Conservation (phyloP, 2,797 vertebrate species). For the Tapirus indicus region DNA sequence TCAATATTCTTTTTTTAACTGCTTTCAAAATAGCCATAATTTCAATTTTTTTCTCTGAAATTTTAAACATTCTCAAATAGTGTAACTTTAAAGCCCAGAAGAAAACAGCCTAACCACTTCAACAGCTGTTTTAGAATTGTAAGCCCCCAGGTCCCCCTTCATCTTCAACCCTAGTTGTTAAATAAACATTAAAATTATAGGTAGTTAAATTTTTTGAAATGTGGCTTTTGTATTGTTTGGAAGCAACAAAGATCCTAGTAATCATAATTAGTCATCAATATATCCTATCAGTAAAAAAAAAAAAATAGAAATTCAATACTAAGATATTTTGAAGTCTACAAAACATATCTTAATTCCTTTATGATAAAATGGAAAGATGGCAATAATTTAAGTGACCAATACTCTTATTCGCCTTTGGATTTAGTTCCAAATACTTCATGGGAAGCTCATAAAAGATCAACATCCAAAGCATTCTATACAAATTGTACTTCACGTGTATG, state of each 20-base stretch:
- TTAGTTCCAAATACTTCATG: slow-evolving; percentile 37
- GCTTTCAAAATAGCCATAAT: not conserved
- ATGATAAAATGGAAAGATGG: not conserved
- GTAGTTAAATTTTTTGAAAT: slow-evolving; percentile 2
- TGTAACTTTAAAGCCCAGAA: slow-evolving; percentile 45
- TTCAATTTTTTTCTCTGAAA: slow-evolving; percentile 38
- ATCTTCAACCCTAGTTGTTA: not conserved
- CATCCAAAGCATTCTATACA: slow-evolving; percentile 52
- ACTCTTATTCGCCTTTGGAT: not conserved
- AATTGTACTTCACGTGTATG: slow-evolving; percentile 52
- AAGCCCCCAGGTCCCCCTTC: not conserved
- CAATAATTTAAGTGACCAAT: not conserved
- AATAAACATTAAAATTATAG: slow-evolving; percentile 31
- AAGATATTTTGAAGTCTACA: slow-evolving; percentile 33
- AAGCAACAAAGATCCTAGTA: not conserved
- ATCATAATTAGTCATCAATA: slow-evolving; percentile 27
- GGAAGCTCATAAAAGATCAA: slow-evolving; percentile 69
- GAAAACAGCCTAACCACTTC: not conserved
- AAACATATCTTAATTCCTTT: slow-evolving; percentile 35
- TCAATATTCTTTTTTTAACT: slow-evolving; percentile 53
- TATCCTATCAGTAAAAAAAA: not conserved
- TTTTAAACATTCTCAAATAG: slow-evolving; percentile 39
- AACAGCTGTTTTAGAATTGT: not conserved
- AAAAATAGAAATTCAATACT: slow-evolving; percentile 23
- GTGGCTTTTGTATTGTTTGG: slow-evolving; percentile 32